Conservation (phyloP, 2,888 invertebrate species). For the Eledone cirrhosa region DNA sequence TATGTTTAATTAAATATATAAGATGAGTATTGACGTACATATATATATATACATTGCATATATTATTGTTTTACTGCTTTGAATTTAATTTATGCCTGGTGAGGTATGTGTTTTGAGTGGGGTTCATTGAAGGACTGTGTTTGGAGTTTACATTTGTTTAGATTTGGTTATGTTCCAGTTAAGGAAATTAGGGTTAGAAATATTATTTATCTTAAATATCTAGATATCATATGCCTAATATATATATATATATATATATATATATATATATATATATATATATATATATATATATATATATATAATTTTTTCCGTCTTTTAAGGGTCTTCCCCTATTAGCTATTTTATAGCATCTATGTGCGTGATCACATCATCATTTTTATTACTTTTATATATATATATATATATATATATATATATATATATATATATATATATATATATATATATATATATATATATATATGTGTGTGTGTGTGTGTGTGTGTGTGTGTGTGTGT, state of each 20-base stretch:
- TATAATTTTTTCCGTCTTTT: background rate
- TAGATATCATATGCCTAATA: too few species aligned
- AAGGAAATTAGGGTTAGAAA: too few species aligned
- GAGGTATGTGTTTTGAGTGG: background rate
- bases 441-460: constrained; percentile 3
- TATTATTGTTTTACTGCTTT: too few species aligned
- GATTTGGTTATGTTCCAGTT: too few species aligned
- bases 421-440: background rate
- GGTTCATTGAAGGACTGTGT: background rate
- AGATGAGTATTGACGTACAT: too few species aligned
- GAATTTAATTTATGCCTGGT: too few species aligned
- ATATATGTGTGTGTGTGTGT: background rate
- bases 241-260: constrained; percentile 5
- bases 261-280: constrained; percentile 18
- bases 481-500: background rate
- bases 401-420: background rate
- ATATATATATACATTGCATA: too few species aligned
- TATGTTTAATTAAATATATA: too few species aligned
- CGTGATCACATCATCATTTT: background rate
- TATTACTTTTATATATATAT: background rate
- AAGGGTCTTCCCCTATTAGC: background rate
- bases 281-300: constrained; percentile 10
- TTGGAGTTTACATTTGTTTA: too few species aligned
- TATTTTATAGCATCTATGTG: background rate
- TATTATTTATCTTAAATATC: too few species aligned